phyloP scores from a whole-genome alignment of 2,888 invertebrate species.

The Drosophila siamana region DNA sequence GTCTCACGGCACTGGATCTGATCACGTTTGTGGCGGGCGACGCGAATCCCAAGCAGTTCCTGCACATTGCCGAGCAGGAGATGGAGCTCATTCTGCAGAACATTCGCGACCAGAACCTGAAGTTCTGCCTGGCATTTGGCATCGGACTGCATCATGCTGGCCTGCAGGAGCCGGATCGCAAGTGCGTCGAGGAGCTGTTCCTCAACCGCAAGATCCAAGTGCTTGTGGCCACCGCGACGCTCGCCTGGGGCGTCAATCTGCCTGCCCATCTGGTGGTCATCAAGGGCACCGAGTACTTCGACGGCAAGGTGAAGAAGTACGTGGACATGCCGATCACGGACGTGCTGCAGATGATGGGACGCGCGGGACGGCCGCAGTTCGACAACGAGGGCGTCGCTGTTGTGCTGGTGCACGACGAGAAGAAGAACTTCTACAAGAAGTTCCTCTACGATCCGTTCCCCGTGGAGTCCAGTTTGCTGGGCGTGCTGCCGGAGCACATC shows the following conservation, averaged over 20 bases:
- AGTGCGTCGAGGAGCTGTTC: slow-evolving; percentile 96
- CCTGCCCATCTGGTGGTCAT: slow-evolving; percentile 99
- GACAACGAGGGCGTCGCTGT: slow-evolving; percentile 96
- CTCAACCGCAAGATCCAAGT: slow-evolving; percentile 98
- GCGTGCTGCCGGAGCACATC: slow-evolving; percentile 97
- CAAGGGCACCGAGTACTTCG: slow-evolving; percentile 99
- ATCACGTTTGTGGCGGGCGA: slow-evolving; percentile 96
- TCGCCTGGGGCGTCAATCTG: slow-evolving; percentile 99
- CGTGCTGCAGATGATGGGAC: slow-evolving; percentile 99
- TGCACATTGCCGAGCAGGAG: slow-evolving; percentile 93
- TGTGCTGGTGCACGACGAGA: slow-evolving; percentile 96
- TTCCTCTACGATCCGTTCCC: slow-evolving; percentile 99
- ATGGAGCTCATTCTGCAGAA: slow-evolving; percentile 91
- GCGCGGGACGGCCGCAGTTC: slow-evolving; percentile 98
- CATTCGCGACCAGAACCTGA: slow-evolving; percentile 94
- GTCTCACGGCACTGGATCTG: slow-evolving; percentile 97
- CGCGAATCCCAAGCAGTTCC: slow-evolving; percentile 97
- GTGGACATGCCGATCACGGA: slow-evolving; percentile 99
- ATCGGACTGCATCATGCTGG: slow-evolving; percentile 99
- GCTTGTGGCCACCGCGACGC: slow-evolving; percentile 97
- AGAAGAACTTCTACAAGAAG: slow-evolving; percentile 99
- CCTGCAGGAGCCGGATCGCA: slow-evolving; percentile 95
- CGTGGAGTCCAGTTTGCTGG: slow-evolving; percentile 97
- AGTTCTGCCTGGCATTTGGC: slow-evolving; percentile 97
- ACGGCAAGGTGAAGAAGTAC: slow-evolving; percentile 97